phyloP scores from a whole-genome alignment of 2,888 invertebrate species.

The Cynaeus angustus region DNA sequence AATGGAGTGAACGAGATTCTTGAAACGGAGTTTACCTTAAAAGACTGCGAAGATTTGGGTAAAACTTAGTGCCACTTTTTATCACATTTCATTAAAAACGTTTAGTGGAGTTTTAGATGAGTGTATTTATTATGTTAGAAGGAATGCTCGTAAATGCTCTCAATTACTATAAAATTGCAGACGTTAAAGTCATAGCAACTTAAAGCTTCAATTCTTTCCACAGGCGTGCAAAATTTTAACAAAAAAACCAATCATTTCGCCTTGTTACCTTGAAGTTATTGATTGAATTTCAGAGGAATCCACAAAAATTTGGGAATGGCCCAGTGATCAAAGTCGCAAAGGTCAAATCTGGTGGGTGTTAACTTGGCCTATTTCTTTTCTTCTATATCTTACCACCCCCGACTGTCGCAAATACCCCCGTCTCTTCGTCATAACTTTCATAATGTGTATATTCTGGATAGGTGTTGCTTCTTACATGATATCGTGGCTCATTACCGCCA shows the following conservation, averaged over 20 bases:
- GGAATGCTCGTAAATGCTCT: too few relatives aligned
- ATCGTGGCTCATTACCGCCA: conserved; percentile 88
- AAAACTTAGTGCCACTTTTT: conserved; percentile 15
- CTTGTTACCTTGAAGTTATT: background rate
- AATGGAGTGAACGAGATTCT: conserved; percentile 58
- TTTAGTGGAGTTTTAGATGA: too few relatives aligned
- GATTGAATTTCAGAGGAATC: conserved; percentile 64
- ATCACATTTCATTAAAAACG: too few relatives aligned
- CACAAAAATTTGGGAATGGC: conserved; percentile 76
- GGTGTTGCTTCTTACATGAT: conserved; percentile 87
- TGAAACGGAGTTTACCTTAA: conserved; percentile 67
- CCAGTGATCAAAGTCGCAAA: conserved; percentile 70
- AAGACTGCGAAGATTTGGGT: conserved; percentile 70
- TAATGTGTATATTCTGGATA: conserved; percentile 89
- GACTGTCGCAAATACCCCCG: conserved; percentile 79
- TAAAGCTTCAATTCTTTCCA: too few relatives aligned
- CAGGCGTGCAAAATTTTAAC: too few relatives aligned
- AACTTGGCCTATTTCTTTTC: conserved; percentile 84
- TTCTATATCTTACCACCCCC: conserved; percentile 84
- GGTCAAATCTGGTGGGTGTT: conserved; percentile 76
- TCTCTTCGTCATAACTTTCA: conserved; percentile 81
- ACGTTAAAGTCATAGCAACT: too few relatives aligned
- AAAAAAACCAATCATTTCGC: conserved; percentile 4
- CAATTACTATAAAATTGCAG: too few relatives aligned
- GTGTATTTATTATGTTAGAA: too few relatives aligned